Evolutionary conservation across 1,140 invertebrate species (phyloP), one percentile per base, ranked within the genome.

Genomic region (Scylla paramamosain): DNA sequence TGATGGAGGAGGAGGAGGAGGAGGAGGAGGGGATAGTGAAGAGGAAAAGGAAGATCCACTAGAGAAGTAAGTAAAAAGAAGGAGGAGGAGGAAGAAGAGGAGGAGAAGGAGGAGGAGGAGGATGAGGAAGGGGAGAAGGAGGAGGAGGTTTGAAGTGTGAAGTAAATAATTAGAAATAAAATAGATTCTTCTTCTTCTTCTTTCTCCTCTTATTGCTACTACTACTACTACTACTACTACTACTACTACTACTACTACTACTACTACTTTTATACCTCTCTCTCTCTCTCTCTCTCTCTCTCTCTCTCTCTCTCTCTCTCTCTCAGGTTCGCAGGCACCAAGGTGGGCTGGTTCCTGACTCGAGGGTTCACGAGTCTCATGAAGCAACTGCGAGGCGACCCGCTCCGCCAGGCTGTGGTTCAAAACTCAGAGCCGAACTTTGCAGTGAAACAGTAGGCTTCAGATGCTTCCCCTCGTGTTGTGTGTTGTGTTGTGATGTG

Each of bases 241-340:
- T 25, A 10, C 4, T 67, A 10, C 20, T 67, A 3, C 20, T 8
- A 67, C 20, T 16, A 20, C 3, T 67, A 10, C 20, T 10, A 10
- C 8, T 67, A 87, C 45, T 91, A 16, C 48, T 52, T 91, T 28
- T 39, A 7, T 87, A 6, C 29, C 86, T 87, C 14, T 87, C 86
- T 87, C 39, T 91, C 45, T 91, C 45, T 91, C 89, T 52, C 39
- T 91, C 39, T 91, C 45, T 91, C 39, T 91, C 89, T 91, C 39
- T 91, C 89, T 91, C 39, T 48, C 46, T 91, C 39, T 91, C 89
- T 91, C 39, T 91, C 89, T 52, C 39, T 91, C 89, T 52, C 39
- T 46, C 31, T 20, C 28, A 59, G 52, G 90, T 91, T 59, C 52
- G 29, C 52, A 4, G 52, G 45, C 4, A 90, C 46, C 46, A 90